phyloP scores from a whole-genome alignment of 2,113 vertebrate genomes.

The Ammodramus savannarum region DNA sequence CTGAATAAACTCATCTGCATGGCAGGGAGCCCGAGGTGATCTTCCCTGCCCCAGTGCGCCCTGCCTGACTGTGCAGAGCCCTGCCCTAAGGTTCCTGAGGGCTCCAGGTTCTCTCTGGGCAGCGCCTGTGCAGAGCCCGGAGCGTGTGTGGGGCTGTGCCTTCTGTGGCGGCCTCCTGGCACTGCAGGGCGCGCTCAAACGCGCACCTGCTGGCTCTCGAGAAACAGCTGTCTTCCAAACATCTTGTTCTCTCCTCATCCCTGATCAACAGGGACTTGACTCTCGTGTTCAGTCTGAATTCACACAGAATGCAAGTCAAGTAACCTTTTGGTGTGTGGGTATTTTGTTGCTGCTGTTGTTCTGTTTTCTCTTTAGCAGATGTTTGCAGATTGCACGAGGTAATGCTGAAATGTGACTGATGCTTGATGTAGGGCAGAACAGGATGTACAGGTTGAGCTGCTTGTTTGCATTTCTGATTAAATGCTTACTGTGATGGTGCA shows the following conservation, averaged over 20 bases:
- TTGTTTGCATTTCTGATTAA: neutral
- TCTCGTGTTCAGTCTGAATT: neutral
- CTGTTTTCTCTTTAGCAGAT: neutral
- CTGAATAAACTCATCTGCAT: neutral
- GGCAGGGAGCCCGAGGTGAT: neutral
- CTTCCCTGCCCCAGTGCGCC: neutral
- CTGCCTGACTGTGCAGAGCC: neutral
- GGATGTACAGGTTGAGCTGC: neutral
- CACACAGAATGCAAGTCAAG: neutral
- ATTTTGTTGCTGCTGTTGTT: neutral
- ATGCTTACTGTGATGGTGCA: neutral
- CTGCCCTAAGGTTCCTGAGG: neutral
- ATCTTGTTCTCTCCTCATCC: neutral
- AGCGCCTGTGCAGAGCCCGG: fast-evolving
- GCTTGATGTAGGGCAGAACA: neutral
- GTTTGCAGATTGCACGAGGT: neutral
- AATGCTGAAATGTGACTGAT: neutral
- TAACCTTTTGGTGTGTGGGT: neutral
- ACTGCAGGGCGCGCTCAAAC: neutral
- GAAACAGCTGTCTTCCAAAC: neutral
- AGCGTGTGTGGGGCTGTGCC: fast-evolving
- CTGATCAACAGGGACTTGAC: neutral
- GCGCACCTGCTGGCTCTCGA: neutral
- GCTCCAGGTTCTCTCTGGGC: neutral
- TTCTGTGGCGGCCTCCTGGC: neutral